Evolutionary conservation across 1,140 invertebrate genomes (phyloP), one percentile per base, ranked within the genome.

Genomic region (Drosophila tristis): DNA sequence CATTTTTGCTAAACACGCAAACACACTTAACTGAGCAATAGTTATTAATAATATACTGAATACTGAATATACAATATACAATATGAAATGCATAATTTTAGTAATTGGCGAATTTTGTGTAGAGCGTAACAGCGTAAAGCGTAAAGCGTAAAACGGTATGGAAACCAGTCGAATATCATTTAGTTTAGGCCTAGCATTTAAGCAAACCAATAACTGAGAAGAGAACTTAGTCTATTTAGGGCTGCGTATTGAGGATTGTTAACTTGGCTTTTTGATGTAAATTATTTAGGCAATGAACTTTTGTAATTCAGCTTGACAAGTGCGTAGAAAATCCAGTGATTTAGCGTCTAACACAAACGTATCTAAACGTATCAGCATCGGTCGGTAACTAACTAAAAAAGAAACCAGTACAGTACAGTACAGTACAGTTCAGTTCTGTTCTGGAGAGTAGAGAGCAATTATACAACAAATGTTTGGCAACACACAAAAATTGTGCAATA

Each of bases 71-170:
- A 77, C 70, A 64, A 81, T 65, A 78, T 58, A 45, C 61, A 20
- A 20, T n/a, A n/a, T n/a, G 23, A 25, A 71, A 64, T 74, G 70
- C 60, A 89, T 87, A 87, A 81, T 78, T 81, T 87, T 87, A 87
- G 82, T 82, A 84, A 87, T 87, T 87, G 82, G 82, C 82, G 82
- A 87, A 87, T 89, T 87, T 89, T 89, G 84, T 84, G 78, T 87
- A 86, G 76, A 60, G 79, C 77, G 55, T 71, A 48, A 71, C 9
- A 39, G 35, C 35, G 31, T 35, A 11, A 35, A 11, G 31, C 31
- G 29, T 74, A 78, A 60, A 35, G 64, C 67, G 55, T 71, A 48
- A 86, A 60, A 65, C 81, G 71, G 77, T 70, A 70, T 65, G 66
- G 53, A 70, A 70, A 62, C 74, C 75, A 67, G 70, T 87, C 82